phyloP scores from a whole-genome alignment of 53 echinoderm and acorn worm genomes.

The Antedon mediterranea region DNA sequence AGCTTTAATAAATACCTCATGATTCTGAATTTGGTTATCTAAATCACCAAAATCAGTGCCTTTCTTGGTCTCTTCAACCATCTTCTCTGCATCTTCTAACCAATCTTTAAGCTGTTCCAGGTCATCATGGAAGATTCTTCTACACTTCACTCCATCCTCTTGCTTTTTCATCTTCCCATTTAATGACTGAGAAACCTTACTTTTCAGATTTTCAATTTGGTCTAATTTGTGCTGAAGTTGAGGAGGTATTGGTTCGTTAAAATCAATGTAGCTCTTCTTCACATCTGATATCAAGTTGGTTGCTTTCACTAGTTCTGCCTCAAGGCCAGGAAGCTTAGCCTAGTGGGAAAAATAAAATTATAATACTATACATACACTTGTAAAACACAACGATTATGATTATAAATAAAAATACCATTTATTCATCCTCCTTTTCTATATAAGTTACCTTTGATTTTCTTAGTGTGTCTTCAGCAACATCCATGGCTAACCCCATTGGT shows the following conservation, averaged over 20 bases:
- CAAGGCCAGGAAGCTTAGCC: constrained; percentile 41
- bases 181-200: constrained; percentile 43
- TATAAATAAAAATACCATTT: too few species aligned
- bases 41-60: constrained; percentile 66
- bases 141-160: constrained; percentile 38
- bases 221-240: constrained; percentile 47
- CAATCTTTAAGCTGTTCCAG: constrained; percentile 41
- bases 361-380: too few species aligned
- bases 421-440: too few species aligned
- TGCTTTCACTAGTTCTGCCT: constrained; percentile 54
- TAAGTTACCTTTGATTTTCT: constrained; percentile 55
- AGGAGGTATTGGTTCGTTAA: constrained; percentile 60
- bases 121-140: constrained; percentile 41
- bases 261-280: constrained; percentile 65
- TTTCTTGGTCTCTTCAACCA: constrained; percentile 24
- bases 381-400: too few species aligned
- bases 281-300: constrained; percentile 62
- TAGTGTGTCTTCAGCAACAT: constrained; percentile 43
- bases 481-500: constrained; percentile 35
- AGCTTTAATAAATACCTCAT: too few species aligned
- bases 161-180: constrained; percentile 36
- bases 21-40: constrained; percentile 46
- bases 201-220: constrained; percentile 50
- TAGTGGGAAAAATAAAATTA: background rate
- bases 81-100: constrained; percentile 51